Percentiles rank a stretch among this genome's conserved stretches.
phyloP scores from a whole-genome alignment of 2,113 vertebrate species.

The Daphoenositta chrysoptera region DNA sequence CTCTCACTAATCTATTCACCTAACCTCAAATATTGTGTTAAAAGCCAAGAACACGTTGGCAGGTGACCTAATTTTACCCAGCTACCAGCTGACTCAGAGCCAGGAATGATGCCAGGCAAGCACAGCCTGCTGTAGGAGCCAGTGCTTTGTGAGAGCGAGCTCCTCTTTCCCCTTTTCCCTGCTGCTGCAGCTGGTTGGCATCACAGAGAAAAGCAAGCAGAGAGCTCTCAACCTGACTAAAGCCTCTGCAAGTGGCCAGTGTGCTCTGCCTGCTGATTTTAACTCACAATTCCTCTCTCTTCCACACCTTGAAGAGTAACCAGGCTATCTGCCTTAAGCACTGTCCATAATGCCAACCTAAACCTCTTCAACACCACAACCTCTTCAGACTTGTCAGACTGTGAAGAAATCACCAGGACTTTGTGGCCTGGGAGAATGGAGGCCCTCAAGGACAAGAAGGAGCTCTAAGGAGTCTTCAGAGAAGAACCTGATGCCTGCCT shows the following conservation, averaged over 20 bases:
- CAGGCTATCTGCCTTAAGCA: not conserved
- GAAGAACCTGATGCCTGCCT: not conserved
- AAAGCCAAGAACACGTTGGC: conserved; percentile 7
- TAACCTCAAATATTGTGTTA: not conserved
- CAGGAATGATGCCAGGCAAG: not conserved
- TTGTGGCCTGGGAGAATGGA: not conserved
- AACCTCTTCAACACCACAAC: not conserved
- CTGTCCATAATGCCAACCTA: not conserved
- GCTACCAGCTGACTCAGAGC: not conserved
- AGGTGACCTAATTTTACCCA: conserved; percentile 20
- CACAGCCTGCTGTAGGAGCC: not conserved
- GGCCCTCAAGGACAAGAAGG: not conserved
- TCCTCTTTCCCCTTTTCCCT: not conserved
- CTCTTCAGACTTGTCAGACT: not conserved
- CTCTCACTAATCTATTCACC: not conserved
- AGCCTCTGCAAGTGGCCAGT: not conserved
- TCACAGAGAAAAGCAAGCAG: not conserved
- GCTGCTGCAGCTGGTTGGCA: not conserved
- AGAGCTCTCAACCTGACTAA: not conserved
- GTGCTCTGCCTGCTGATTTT: not conserved
- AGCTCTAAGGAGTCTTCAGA: not conserved
- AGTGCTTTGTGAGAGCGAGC: not conserved
- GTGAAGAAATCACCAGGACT: not conserved
- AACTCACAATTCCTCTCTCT: not conserved
- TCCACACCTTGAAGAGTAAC: not conserved